These are phyloP conservation scores for Euclidia mi DNA, from an alignment of 2,888 invertebrate species.

Conservation along the genomic window DNA sequence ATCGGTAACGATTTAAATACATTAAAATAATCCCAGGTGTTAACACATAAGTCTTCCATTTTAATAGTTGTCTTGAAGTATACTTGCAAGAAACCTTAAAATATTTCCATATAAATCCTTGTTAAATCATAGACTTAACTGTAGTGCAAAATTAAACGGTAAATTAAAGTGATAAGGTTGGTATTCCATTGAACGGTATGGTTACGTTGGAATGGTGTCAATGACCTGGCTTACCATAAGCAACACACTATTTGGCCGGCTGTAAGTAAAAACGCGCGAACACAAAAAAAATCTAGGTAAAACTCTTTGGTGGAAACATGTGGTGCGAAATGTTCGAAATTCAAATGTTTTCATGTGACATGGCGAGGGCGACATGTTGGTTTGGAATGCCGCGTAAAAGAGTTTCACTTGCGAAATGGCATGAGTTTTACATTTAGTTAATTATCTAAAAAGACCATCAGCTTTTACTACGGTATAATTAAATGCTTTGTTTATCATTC, in stretches of 20 bases:
- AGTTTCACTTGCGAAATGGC: no score
- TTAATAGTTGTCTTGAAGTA: slow-evolving; percentile 15
- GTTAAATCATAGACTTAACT: slow-evolving; percentile 25
- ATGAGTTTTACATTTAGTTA: no score
- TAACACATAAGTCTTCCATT: slow-evolving; percentile 20
- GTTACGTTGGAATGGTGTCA: slow-evolving; percentile 68
- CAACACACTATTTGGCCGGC: slow-evolving; percentile 67
- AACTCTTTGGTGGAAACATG: slow-evolving; percentile 47
- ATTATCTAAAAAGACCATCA: no score
- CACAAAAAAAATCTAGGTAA: slow-evolving; percentile 50
- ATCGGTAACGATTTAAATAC: slow-evolving; percentile 5
- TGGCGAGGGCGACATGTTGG: neutral
- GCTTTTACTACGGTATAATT: no score
- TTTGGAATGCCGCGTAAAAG: neutral
- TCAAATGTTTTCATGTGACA: slow-evolving; percentile 29
- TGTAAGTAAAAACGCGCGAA: slow-evolving; percentile 47
- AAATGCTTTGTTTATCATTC: no score
- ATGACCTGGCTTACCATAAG: slow-evolving; percentile 68
- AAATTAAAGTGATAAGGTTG: slow-evolving; percentile 20
- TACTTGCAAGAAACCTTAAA: slow-evolving; percentile 23
- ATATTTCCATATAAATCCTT: slow-evolving; percentile 40
- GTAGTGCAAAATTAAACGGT: slow-evolving; percentile 24
- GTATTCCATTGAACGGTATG: slow-evolving; percentile 20
- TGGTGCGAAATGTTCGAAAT: slow-evolving; percentile 31
- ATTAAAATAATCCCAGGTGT: slow-evolving; percentile 4